Evolutionary conservation across 2,797 vertebrate species (phyloP), one percentile per base, ranked within the genome.

Genomic region (Florisuga fusca): DNA sequence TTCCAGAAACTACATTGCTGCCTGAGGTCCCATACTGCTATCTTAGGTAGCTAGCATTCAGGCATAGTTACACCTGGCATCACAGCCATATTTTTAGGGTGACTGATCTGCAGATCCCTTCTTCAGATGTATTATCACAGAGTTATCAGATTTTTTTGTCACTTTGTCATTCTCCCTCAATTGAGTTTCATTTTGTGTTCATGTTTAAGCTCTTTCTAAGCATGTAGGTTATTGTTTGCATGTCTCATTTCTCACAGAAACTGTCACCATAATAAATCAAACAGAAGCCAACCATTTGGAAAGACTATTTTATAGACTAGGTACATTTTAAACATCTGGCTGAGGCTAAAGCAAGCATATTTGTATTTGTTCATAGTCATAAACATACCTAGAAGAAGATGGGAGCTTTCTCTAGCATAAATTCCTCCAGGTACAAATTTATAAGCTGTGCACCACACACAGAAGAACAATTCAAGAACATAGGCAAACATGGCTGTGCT

Each of bases 381-480:
- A 84, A 73, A 81, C 0, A n/a, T 96, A 98, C 98, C 98, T 95
- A 98, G 93, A 96, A 98, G 97, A 80, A 98, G 93, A 79, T 98
- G 97, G 12, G 97, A 98, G 63, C 97, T 97, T 96, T 98, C 98
- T 97, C 98, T 95, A 58, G 91, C 21, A 0, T 98, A 97, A 94
- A 96, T 77, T 72, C 98, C 98, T 96, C 98, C 98, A 7, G 98
- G 98, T 43, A 98, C 98, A 94, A 98, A 98, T 85, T 98, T 98
- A 74, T 98, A 98, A 84, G 97, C 98, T 53, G 98, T 98, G 86
- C 97, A 98, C 97, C 98, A 98, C 0, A 97, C 97, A 76, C 97
- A 98, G 89, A 98, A 98, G 94, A 98, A 96, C 10, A 94, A 59
- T 41, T 97, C 97, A 62, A 98, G 83, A 66, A 97, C 31, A 18